Evolutionary conservation across 2,888 invertebrate genomes (phyloP), one percentile per base, ranked within the genome.

Genomic region (Octonoba sinensis): DNA sequence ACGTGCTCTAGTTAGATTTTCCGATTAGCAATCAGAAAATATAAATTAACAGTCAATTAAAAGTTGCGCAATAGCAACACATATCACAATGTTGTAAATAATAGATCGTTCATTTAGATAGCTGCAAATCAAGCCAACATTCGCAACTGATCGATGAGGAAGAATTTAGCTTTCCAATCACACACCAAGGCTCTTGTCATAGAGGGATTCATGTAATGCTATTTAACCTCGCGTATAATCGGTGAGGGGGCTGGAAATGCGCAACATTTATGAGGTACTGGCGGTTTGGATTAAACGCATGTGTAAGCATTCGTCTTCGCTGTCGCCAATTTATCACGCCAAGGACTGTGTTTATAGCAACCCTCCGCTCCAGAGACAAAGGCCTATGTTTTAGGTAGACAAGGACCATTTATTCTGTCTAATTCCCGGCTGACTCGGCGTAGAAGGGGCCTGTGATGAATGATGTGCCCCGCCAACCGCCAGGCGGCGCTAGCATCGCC

Each of bases 361-460:
- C 79, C 76, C 62, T 15, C 60, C 44, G 62, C 73, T 60, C 72
- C 49, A 67, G 79, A 79, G 79, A 79, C 79, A 79, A 79, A 79
- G 79, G 79, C 79, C 79, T 79, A 73, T 79, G 79, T 79, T 79
- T 79, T 79, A 79, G 67, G 79, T 60, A 79, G 79, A 79, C 79
- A 79, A 79, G 79, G 79, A 69, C 79, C 79, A 79, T 79, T 79
- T 79, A 79, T 79, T 79, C 79, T 73, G 79, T 79, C 79, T 79
- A 79, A 79, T 79, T 79, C 79, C 79, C 79, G 69, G 62, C 79
- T 79, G 79, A 66, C 72, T 76, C 76, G 74, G 66, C 74, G 74
- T 56, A 65, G 71, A 71, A 65, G 67, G 73, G 67, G 24, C 62
- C 62, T n/a, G 67, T 79, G 79, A 79, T 79, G 79, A 79, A 79